Base-by-base conservation (phyloP, 2,113 vertebrate genomes). In the Scomber japonicus region DNA sequence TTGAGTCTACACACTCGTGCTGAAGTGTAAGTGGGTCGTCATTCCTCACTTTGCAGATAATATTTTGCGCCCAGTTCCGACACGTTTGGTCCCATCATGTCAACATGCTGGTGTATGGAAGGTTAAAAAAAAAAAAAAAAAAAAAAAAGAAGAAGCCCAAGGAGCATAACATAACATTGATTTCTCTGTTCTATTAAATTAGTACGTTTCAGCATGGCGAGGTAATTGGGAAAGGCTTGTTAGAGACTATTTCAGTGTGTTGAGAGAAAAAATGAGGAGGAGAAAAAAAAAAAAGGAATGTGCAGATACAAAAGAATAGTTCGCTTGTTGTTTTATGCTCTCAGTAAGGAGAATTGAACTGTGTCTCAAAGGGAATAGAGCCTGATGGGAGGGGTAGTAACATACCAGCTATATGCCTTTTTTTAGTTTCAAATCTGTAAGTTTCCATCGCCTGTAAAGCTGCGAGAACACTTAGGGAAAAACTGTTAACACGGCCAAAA, bases 251-350 rank as follows among this genome's bases (percentile, higher is more conserved):
- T 66, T 86, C 51, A 71, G 50, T 35, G 55, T 51, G 62, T n/a
- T 49, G 21, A 71, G 51, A 78, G 31, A 54, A 19, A 46, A 31
- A 66, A 46, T 27, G 24, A 27, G 24, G 24, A 24, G 15, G 15
- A 16, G 11, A 16, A 0, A 0, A 15, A 48, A 19, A 44, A 40
- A 66, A 35, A 24, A 71, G 75, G 72, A 75, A 80, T 86, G 87
- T 67, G 67, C 48, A 50, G 70, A 86, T 85, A 67, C 74, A 87
- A 88, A 87, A 87, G 84, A 90, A 88, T 83, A 67, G 68, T 40
- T 48, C 53, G 79, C 72, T 91, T 91, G 79, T 89, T 90, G 87
- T 89, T 89, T 86, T 88, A 78, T 71, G 81, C 73, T 45, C 76
- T 62, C 64, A 71, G 78, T 74, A 6, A 62, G 63, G 75, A 88